These are phyloP conservation scores for Brachionus koreanus DNA, from an alignment of 1,140 invertebrate genomes.

Conservation along the genomic window DNA sequence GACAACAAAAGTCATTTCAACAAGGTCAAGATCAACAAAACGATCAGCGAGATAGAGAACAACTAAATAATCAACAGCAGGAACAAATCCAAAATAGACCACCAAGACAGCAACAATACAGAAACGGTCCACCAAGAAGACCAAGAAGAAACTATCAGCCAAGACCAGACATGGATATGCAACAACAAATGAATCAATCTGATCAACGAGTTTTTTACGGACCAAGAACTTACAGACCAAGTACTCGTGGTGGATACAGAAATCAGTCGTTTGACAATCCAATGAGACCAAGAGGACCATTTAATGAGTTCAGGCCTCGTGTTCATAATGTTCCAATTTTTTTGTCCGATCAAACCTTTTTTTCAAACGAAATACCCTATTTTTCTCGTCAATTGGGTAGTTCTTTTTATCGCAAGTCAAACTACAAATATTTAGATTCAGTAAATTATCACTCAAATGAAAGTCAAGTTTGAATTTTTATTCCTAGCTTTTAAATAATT, in stretches of 20 bases:
- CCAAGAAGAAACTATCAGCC: too few species aligned
- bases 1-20: too few species aligned
- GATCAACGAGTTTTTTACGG: not conserved
- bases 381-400: too few species aligned
- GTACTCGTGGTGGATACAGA: not conserved
- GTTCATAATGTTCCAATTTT: not conserved
- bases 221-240: constrained; percentile 26
- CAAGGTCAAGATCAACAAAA: not conserved
- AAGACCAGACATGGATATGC: too few species aligned
- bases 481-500: too few species aligned
- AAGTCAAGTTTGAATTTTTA: too few species aligned
- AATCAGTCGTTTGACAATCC: not conserved
- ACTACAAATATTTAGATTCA: too few species aligned
- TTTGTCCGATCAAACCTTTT: not conserved
- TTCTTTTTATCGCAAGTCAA: too few species aligned
- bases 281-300: constrained; percentile 13
- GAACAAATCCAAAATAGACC: too few species aligned
- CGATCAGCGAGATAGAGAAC: not conserved
- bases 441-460: too few species aligned
- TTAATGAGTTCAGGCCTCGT: not conserved
- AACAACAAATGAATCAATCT: not conserved
- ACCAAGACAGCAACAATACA: not conserved
- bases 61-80: not conserved
- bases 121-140: too few species aligned
- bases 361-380: not conserved